phyloP scores from a whole-genome alignment of 2,888 invertebrate genomes.

The Julus scandinavius region DNA sequence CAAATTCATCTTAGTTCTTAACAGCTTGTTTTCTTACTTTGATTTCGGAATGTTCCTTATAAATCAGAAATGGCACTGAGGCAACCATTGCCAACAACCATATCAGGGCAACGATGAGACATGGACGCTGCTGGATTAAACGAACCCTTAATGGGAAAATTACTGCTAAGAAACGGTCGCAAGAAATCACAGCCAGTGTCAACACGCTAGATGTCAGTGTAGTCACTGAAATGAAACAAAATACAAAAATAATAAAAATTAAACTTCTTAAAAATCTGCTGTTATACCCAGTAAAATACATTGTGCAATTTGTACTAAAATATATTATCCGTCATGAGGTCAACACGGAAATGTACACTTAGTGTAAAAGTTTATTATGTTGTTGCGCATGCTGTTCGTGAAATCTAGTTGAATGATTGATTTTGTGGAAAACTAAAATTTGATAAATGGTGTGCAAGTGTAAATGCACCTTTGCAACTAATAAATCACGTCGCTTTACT shows the following conservation, averaged over 20 bases:
- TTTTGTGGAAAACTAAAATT: neutral
- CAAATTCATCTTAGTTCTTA: neutral
- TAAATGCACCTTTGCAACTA: neutral
- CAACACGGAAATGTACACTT: too few relatives aligned
- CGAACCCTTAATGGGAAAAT: constrained; percentile 68
- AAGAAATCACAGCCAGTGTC: constrained; percentile 67
- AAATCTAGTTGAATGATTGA: neutral
- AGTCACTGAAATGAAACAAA: constrained; percentile 63
- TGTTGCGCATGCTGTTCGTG: neutral
- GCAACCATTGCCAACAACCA: constrained; percentile 66
- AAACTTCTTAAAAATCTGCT: too few relatives aligned
- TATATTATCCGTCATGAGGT: too few relatives aligned
- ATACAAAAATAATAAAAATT: too few relatives aligned
- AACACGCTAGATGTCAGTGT: constrained; percentile 67
- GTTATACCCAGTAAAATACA: too few relatives aligned
- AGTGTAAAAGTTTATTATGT: neutral
- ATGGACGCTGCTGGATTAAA: constrained; percentile 66
- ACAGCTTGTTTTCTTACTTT: constrained; percentile 59
- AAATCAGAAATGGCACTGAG: constrained; percentile 65
- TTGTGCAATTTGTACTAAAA: neutral
- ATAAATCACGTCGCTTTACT: neutral
- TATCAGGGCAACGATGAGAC: constrained; percentile 65
- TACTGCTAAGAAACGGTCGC: constrained; percentile 68
- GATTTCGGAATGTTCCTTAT: constrained; percentile 62
- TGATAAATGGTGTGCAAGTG: neutral